phyloP scores from a whole-genome alignment of 2,888 invertebrate genomes.

The Leucophenga montana region DNA sequence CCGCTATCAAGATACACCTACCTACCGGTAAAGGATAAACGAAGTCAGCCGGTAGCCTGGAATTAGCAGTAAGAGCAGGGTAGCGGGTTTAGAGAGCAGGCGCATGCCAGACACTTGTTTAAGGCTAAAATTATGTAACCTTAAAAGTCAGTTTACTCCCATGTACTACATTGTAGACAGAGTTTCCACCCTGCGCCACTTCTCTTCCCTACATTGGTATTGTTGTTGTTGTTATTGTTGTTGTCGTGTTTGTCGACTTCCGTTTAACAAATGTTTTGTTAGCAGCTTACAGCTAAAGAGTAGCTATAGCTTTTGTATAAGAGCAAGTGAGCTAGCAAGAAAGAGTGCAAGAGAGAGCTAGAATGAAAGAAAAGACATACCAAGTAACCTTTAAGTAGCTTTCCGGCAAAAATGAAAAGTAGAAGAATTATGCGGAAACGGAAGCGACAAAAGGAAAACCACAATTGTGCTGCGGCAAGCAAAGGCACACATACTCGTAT shows the following conservation, averaged over 20 bases:
- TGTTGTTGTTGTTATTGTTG: conserved; percentile 24
- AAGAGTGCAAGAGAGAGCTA: conserved; percentile 38
- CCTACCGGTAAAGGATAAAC: neutral
- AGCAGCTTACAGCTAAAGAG: conserved; percentile 22
- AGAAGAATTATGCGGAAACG: conserved; percentile 65
- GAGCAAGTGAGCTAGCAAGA: neutral
- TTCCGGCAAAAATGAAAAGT: conserved; percentile 33
- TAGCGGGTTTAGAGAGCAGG: conserved; percentile 32
- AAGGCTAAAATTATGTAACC: conserved; percentile 56
- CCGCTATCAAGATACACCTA: neutral
- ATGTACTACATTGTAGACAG: neutral
- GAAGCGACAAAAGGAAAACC: conserved; percentile 69
- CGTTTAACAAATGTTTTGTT: conserved; percentile 64
- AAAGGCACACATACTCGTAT: neutral
- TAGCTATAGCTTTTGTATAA: no score
- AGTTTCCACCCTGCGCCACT: neutral
- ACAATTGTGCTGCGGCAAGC: conserved; percentile 52
- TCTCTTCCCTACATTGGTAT: neutral
- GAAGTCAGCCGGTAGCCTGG: no score
- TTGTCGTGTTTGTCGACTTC: conserved; percentile 61
- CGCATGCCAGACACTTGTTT: conserved; percentile 20
- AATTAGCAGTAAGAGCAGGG: neutral
- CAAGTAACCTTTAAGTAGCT: conserved; percentile 18
- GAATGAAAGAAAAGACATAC: no score
- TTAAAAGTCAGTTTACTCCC: conserved; percentile 46